phyloP scores from a whole-genome alignment of 2,113 vertebrate genomes.

The Ptychochromis oligacanthus region DNA sequence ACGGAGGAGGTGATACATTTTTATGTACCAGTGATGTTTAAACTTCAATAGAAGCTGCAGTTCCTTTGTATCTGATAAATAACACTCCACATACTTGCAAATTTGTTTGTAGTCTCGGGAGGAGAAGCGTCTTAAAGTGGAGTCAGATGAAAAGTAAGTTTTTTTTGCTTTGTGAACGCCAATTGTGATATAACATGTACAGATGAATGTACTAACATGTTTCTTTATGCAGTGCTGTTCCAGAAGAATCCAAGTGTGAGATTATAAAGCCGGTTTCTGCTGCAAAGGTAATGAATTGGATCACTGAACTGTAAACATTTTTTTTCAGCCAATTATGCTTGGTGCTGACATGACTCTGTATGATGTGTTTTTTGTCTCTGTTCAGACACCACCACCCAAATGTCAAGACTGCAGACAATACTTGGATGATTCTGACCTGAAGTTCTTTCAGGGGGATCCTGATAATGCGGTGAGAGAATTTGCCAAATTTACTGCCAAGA shows the following conservation, averaged over 20 bases:
- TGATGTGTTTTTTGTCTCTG: not conserved
- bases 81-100: not conserved
- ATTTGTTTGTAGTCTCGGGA: slow-evolving; percentile 77
- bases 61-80: not conserved
- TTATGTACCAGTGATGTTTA: not conserved
- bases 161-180: not conserved
- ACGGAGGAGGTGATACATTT: slow-evolving; percentile 67
- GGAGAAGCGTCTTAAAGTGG: slow-evolving; percentile 89
- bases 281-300: slow-evolving; percentile 81
- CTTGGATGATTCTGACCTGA: slow-evolving; percentile 92
- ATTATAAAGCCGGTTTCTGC: slow-evolving; percentile 70
- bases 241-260: slow-evolving; percentile 73
- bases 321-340: not conserved
- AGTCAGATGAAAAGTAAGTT: slow-evolving; percentile 83
- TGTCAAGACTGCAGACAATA: slow-evolving; percentile 92
- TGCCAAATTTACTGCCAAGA: not conserved
- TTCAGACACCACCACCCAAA: slow-evolving; percentile 86
- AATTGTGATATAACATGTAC: not conserved
- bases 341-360: not conserved
- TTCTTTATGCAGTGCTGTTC: slow-evolving; percentile 70
- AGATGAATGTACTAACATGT: not conserved
- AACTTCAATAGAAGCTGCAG: not conserved
- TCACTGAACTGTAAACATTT: not conserved
- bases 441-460: slow-evolving; percentile 92
- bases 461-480: slow-evolving; percentile 84